Conservation (phyloP, 1,140 invertebrate species). For the Prorops nasuta region DNA sequence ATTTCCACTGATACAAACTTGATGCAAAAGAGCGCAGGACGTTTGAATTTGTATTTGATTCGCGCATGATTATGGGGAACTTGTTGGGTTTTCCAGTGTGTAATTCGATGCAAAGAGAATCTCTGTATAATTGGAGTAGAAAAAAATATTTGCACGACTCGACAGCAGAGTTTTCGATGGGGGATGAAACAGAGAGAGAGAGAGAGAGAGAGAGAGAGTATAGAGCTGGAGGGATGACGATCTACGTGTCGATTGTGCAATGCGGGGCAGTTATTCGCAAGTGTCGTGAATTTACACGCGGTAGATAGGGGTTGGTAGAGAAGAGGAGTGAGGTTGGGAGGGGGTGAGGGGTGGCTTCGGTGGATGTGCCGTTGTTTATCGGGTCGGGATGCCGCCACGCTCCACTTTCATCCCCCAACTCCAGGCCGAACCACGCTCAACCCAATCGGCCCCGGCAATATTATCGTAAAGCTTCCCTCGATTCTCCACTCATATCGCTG, state of each 20-base stretch:
- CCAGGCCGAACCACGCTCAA: slow-evolving; percentile 2
- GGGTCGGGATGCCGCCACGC: slow-evolving; percentile 34
- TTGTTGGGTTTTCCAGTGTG: too few relatives aligned
- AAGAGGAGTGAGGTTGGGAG: slow-evolving; percentile 18
- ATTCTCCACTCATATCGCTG: slow-evolving; percentile 16
- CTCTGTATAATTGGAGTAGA: too few relatives aligned
- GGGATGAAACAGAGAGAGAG: background rate
- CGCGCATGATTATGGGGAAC: too few relatives aligned
- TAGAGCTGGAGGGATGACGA: background rate
- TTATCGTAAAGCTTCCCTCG: slow-evolving; percentile 26
- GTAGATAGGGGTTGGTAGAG: slow-evolving; percentile 4
- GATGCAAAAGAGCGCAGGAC: background rate
- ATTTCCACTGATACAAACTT: too few relatives aligned
- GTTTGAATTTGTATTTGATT: background rate
- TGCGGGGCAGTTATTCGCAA: slow-evolving; percentile 44
- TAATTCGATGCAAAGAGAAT: too few relatives aligned
- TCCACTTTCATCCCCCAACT: slow-evolving; percentile 31
- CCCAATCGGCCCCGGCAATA: slow-evolving; percentile 15
- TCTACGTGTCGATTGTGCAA: slow-evolving; percentile 37
- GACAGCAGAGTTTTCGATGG: too few relatives aligned
- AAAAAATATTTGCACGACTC: too few relatives aligned
- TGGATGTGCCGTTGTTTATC: slow-evolving; percentile 45
- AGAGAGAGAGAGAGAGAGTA: background rate
- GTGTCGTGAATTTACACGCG: slow-evolving; percentile 46
- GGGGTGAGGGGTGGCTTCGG: slow-evolving; percentile 22